Evolutionary conservation across 2,797 vertebrate species (phyloP), one percentile per base, ranked within the genome.

Genomic region (Cossypha polioptera): DNA sequence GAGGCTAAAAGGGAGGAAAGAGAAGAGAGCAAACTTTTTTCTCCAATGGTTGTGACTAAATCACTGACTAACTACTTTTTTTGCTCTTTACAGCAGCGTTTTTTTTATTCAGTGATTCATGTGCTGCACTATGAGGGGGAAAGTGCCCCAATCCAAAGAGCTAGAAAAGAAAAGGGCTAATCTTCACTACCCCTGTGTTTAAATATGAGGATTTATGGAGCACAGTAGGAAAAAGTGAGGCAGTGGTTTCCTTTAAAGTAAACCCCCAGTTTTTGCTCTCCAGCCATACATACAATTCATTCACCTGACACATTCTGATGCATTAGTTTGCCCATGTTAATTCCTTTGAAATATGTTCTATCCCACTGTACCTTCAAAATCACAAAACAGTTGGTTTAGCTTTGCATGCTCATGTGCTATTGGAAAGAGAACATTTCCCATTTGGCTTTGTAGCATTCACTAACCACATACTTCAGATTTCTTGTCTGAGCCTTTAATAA

Each of bases 391-490:
- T 45, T 84, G 55, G 35, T 86, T 81, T 88, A 76, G 11, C 17
- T 88, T 67, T 69, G 42, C 0, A 1, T 69, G 47, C 24, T 84
- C 58, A 6, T 0, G 0, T 0, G 0, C 35, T 73, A n/a, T 9
- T 59, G 77, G 69, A 40, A 84, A 86, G 69, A 58, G 4, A 42
- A 66, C 0, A 0, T 59, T 84, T 78, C 66, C 8, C n/a, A 10
- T 58, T 84, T n/a, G 61, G 61, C 48, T 91, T 88, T 38, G 33
- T n/a, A 68, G 53, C 1, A 2, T 67, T 91, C 35, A 5, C 38
- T 88, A 55, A 45, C 26, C 31, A 28, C 66, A 35, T 11, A n/a
- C 29, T 83, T 86, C 69, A 62, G 28, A 43, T 84, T 86, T 65
- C 73, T 75, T 62, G 19, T 72, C 51, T 82, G 59, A 85, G 55